Evolutionary conservation across 1,140 invertebrate genomes (phyloP), one percentile per base, ranked within the genome.

Genomic region (Cheumatopsyche charites): DNA sequence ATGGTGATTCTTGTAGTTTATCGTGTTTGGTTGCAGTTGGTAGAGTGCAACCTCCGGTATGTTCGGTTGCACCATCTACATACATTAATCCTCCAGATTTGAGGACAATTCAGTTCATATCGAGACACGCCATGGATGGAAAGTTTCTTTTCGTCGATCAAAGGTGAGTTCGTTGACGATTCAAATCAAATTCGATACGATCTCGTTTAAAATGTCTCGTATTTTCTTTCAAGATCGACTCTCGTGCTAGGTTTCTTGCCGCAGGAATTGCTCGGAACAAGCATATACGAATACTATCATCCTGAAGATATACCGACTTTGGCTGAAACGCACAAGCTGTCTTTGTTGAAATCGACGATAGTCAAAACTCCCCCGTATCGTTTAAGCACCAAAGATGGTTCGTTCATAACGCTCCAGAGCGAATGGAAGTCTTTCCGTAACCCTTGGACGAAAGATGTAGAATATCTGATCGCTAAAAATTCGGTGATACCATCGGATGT

Each of bases 121-220:
- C 95, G 0, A 86, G 96, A 49, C 96, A 98, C 81, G 92, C 92
- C 12, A 89, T 93, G 62, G 96, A 98, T 79, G 96, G 97, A 25
- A 98, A 97, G 84, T 98, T 98, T 80, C 90, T 97, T 1, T 99
- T 98, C 82, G 94, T 98, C 2, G 97, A 98, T 82, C 93, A 94
- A 80, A 89, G 89, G 91, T 91, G 77, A 77, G 77, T 76, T n/a
- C n/a, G n/a, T n/a, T n/a, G n/a, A n/a, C 17, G 42, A 29, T 45
- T 66, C 1, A 9, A 41, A 61, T 61, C 12, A 5, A 63, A 9
- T 21, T 26, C 62, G 45, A 3, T 13, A 62, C 62, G 21, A 5
- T 11, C 3, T 2, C 13, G 45, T 9, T 36, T 36, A 4, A 3
- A 36, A 36, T 36, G 9, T 4, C 3, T 36, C 3, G 3, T 4